phyloP scores from a whole-genome alignment of 2,888 invertebrate genomes.

The Synanthedon myopaeformis region DNA sequence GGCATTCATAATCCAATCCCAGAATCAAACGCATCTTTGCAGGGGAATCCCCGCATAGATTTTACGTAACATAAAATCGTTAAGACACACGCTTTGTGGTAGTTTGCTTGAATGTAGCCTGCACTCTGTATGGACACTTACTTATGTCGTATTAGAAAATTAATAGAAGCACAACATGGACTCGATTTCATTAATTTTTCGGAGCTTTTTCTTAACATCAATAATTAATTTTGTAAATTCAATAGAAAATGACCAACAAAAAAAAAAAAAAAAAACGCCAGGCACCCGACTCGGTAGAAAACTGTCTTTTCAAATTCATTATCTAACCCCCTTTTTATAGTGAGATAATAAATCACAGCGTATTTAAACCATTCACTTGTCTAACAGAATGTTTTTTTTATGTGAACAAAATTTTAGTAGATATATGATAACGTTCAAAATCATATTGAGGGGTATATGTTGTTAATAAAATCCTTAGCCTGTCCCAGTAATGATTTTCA shows the following conservation, averaged over 20 bases:
- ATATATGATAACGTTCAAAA: slow-evolving; percentile 39
- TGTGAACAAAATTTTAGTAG: slow-evolving; percentile 23
- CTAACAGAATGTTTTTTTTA: slow-evolving; percentile 28
- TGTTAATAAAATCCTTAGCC: slow-evolving; percentile 66
- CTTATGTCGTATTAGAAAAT: too few species aligned
- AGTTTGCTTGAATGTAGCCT: too few species aligned
- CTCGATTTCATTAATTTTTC: not conserved
- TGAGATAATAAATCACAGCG: not conserved
- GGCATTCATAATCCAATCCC: too few species aligned
- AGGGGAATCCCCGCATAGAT: too few species aligned
- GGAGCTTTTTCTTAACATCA: not conserved
- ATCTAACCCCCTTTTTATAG: not conserved
- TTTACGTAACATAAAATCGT: too few species aligned
- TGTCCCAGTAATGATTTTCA: slow-evolving; percentile 47
- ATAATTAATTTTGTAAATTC: not conserved
- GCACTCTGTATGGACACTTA: too few species aligned
- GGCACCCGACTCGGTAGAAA: not conserved
- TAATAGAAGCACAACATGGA: too few species aligned
- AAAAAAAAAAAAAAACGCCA: not conserved
- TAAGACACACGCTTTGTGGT: too few species aligned
- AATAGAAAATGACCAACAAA: not conserved
- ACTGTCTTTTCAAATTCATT: not conserved
- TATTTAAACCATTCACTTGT: not conserved
- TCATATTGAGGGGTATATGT: slow-evolving; percentile 50
- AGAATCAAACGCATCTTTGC: too few species aligned